Percentiles rank a stretch among this genome's conserved stretches.
These are phyloP conservation scores for Pristionchus mayeri DNA, from an alignment of 2,888 invertebrate species.

Conservation along the genomic window DNA sequence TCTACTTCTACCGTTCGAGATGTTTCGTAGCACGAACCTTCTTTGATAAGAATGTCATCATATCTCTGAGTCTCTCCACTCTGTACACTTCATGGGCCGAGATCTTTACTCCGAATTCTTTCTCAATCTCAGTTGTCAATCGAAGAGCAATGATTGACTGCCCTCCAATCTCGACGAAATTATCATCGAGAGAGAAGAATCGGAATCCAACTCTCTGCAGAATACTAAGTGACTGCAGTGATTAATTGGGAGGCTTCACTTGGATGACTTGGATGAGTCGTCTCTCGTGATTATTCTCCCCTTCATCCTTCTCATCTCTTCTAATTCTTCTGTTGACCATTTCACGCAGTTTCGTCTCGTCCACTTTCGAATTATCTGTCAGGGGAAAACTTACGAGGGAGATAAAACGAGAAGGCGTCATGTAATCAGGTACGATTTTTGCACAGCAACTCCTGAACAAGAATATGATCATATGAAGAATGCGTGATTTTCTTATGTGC, in stretches of 20 bases:
- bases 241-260: background rate
- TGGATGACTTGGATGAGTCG: background rate
- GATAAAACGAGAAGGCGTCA: constrained; percentile 64
- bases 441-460: constrained; percentile 51
- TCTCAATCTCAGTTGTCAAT: constrained; percentile 51
- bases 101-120: constrained; percentile 26
- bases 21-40: background rate
- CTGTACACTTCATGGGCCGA: background rate
- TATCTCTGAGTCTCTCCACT: background rate
- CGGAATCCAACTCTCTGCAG: constrained; percentile 2
- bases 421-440: constrained; percentile 62
- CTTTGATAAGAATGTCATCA: background rate
- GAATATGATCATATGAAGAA: background rate
- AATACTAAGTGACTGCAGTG: background rate
- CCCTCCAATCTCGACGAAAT: constrained; percentile 63
- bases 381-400: constrained; percentile 66
- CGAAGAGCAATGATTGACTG: constrained; percentile 59
- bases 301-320: background rate
- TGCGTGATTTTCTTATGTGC: background rate
- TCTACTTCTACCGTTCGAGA: no score
- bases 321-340: background rate
- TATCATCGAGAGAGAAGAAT: constrained; percentile 51
- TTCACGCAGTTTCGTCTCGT: constrained; percentile 23
- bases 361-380: constrained; percentile 67
- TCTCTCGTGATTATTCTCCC: background rate